Percentiles rank a stretch among this genome's conserved stretches.
Evolutionary conservation across 1,140 invertebrate genomes (phyloP).

Genomic region (Oryctes rhinoceros): DNA sequence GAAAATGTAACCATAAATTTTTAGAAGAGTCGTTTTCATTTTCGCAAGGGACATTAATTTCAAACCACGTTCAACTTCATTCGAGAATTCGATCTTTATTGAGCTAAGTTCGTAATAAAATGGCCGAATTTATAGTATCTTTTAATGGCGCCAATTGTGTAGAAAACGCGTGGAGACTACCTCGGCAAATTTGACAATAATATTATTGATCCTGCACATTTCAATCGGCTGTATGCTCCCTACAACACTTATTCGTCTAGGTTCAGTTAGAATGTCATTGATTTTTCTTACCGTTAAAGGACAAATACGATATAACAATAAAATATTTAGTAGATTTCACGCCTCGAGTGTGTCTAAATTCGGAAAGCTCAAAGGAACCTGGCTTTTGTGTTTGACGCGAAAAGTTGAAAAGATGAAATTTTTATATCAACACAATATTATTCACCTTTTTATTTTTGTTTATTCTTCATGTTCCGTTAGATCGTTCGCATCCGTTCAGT

Average conservation of each 20-base stretch:
- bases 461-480: not conserved
- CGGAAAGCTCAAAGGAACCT: not conserved
- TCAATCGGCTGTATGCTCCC: not conserved
- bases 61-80: slow-evolving; percentile 40
- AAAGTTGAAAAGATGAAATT: not conserved
- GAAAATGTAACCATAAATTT: slow-evolving; percentile 34
- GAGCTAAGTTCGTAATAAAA: slow-evolving; percentile 35
- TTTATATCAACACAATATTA: not conserved
- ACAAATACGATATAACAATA: not conserved
- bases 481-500: no score
- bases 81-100: slow-evolving; percentile 37
- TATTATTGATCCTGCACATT: slow-evolving; percentile 9
- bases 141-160: slow-evolving; percentile 36
- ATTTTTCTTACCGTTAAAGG: not conserved
- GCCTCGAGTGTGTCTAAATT: not conserved
- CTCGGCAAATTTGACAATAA: slow-evolving; percentile 16
- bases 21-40: slow-evolving; percentile 9
- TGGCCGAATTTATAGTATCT: slow-evolving; percentile 37
- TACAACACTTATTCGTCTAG: not conserved
- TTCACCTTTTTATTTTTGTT: not conserved
- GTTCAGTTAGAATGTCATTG: slow-evolving; percentile 1
- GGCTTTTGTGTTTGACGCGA: not conserved
- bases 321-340: slow-evolving; percentile 10
- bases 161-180: not conserved
- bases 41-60: slow-evolving; percentile 39